Conservation (phyloP, 2,888 invertebrate species). For the Eueremaeus valkanovi region DNA sequence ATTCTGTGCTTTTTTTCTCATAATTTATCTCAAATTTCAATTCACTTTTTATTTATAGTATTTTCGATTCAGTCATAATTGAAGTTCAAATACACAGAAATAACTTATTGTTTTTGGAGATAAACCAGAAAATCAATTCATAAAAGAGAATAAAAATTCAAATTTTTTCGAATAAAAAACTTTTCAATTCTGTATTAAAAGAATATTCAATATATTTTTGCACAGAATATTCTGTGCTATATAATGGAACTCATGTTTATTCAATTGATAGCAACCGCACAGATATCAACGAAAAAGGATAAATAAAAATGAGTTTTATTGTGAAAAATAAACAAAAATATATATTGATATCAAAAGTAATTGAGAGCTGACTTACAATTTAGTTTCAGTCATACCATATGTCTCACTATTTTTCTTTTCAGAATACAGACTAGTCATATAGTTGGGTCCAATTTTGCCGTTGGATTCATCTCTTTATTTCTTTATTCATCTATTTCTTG, state of each 20-base stretch:
- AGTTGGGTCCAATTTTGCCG: not conserved
- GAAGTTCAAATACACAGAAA: constrained; percentile 9
- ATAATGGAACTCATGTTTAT: too few relatives aligned
- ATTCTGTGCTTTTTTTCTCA: not conserved
- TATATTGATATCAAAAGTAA: not conserved
- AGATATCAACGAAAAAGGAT: too few relatives aligned
- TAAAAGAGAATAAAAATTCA: not conserved
- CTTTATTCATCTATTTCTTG: not conserved
- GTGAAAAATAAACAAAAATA: too few relatives aligned
- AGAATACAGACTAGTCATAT: too few relatives aligned
- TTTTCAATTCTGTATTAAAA: not conserved
- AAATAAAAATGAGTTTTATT: too few relatives aligned
- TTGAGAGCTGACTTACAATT: constrained; percentile 8
- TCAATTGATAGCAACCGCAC: too few relatives aligned
- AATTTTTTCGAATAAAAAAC: not conserved
- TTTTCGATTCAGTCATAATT: not conserved
- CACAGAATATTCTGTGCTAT: too few relatives aligned
- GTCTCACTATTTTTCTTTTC: too few relatives aligned
- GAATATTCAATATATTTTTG: not conserved
- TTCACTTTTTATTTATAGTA: not conserved
- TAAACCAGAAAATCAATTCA: not conserved
- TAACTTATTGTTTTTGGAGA: not conserved
- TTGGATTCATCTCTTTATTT: not conserved
- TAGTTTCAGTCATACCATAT: not conserved
- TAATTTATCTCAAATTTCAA: not conserved